Base-by-base conservation (phyloP, 2,888 invertebrate genomes). In the Eudemis profundana region DNA sequence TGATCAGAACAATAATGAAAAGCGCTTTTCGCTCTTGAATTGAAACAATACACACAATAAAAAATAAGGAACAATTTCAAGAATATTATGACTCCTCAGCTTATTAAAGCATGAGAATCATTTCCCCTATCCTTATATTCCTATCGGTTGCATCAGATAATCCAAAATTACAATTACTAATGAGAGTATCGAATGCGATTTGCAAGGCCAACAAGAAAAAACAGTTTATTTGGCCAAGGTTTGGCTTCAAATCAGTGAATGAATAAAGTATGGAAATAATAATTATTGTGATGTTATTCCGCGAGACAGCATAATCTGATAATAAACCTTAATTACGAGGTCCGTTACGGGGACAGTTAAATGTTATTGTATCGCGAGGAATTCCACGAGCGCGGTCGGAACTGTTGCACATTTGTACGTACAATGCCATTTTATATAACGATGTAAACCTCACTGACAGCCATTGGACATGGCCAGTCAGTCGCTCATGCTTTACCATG, bases 321-420 rank as follows among this genome's bases (percentile, higher is more conserved):
- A 56, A 56, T 44, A n/a, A 17, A 17, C 12, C 7, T 44, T 42
- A 42, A 56, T 44, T 56, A 44, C 42, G n/a, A 42, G 8, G 17
- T 44, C 56, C 56, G 42, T 56, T 56, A 56, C 56, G 27, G 42
- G 42, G 56, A 56, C 42, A 44, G 56, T 56, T 44, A 56, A 56
- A 56, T 29, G n/a, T 15, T 44, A 56, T 29, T 44, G 42, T 44
- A 44, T 56, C 27, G 42, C 27, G 54, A 42, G n/a, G 29, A 27
- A 42, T 56, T 54, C 17, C 29, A 44, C 8, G 27, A 19, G 29
- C 5, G 17, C 29, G 15, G 27, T 27, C 46, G 19, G 38, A 56
- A 21, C 14, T 54, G 29, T 29, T 46, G 57, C 46, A 47, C 8
- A 56, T 33, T 12, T 8, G 17, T 36, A 38, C 12, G 17, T 36